phyloP scores from a whole-genome alignment of 2,797 vertebrate species.

The Labroides dimidiatus region DNA sequence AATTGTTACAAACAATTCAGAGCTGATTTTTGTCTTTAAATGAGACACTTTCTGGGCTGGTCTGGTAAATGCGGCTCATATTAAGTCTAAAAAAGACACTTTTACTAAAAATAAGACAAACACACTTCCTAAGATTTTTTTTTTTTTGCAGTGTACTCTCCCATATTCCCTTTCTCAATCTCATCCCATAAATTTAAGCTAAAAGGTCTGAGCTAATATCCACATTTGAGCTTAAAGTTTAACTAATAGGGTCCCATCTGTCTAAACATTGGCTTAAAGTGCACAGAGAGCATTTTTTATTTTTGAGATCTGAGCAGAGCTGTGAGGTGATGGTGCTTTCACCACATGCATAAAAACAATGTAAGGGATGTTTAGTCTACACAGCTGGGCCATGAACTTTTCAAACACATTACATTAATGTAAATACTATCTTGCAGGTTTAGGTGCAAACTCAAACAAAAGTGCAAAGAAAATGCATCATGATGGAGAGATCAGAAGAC shows the following conservation, averaged over 20 bases:
- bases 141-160: too few species aligned
- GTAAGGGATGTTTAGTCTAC: conserved; percentile 81
- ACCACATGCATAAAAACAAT: conserved; percentile 46
- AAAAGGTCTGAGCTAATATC: not conserved
- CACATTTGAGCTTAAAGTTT: conserved; percentile 1
- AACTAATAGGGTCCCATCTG: conserved; percentile 17
- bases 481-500: conserved; percentile 46
- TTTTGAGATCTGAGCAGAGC: conserved; percentile 20
- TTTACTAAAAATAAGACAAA: too few species aligned
- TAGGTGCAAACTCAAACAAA: conserved; percentile 45
- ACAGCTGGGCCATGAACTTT: conserved; percentile 70
- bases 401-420: conserved; percentile 62
- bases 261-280: conserved; percentile 30
- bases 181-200: not conserved
- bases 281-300: conserved; percentile 8
- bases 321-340: conserved; percentile 37
- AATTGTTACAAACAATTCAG: too few species aligned
- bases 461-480: too few species aligned
- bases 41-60: too few species aligned
- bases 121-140: too few species aligned
- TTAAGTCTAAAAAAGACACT: too few species aligned
- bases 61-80: too few species aligned
- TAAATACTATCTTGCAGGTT: conserved; percentile 68
- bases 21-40: too few species aligned
- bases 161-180: conserved; percentile 9